phyloP scores from a whole-genome alignment of 2,797 vertebrate genomes.

The Lepilemur septentrionalis region DNA sequence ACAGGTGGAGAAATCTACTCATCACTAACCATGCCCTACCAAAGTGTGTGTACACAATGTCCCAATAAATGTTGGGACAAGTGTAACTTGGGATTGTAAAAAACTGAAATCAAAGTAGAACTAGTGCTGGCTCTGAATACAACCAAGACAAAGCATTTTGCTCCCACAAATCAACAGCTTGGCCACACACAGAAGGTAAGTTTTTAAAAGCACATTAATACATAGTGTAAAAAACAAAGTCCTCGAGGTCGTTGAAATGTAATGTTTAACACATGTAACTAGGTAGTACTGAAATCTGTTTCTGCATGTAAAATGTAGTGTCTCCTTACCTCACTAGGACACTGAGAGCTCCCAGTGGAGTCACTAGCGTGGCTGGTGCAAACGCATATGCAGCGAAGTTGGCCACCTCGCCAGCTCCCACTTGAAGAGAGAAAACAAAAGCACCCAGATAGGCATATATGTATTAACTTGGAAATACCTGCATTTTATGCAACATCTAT shows the following conservation, averaged over 20 bases:
- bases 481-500: neutral
- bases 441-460: neutral
- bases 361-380: constrained; percentile 97
- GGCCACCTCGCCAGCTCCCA: constrained; percentile 97
- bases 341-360: constrained; percentile 97
- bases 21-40: neutral
- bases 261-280: neutral
- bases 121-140: neutral
- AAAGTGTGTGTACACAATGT: neutral
- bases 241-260: neutral
- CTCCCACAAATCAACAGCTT: neutral
- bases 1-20: neutral
- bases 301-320: accelerated
- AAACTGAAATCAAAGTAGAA: neutral
- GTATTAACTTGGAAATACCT: neutral
- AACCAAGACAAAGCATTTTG: neutral
- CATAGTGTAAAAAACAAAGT: neutral
- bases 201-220: neutral
- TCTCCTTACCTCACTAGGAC: constrained; percentile 96
- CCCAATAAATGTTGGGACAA: neutral
- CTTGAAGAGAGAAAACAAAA: constrained; percentile 81
- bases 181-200: neutral
- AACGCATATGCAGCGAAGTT: constrained; percentile 99
- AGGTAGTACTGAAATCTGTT: neutral
- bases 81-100: neutral